Evolutionary conservation across 2,113 vertebrate genomes (phyloP).

Genomic region (Cephalopholis sonnerati): DNA sequence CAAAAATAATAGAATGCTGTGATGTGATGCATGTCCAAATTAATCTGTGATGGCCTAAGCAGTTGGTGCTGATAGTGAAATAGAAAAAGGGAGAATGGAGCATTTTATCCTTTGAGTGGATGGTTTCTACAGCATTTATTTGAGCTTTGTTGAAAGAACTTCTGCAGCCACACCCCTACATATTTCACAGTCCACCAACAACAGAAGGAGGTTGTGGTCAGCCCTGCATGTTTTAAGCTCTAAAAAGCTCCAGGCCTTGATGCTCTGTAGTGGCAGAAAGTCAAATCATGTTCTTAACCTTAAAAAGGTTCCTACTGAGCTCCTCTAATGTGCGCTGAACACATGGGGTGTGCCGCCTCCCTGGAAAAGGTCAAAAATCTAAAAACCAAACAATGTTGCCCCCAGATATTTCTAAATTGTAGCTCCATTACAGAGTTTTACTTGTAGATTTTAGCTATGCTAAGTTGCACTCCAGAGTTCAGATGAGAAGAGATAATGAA

Average conservation of each 20-base stretch:
- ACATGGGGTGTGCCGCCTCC: neutral
- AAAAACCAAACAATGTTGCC: neutral
- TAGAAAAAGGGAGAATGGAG: neutral
- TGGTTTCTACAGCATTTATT: neutral
- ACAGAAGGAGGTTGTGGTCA: neutral
- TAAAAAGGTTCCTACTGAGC: neutral
- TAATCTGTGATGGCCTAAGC: neutral
- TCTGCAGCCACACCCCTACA: neutral
- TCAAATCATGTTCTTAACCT: conserved; percentile 2
- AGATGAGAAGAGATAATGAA: neutral
- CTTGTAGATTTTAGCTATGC: neutral
- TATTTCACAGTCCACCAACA: neutral
- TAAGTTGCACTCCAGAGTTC: neutral
- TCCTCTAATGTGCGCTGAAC: neutral
- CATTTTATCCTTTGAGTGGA: neutral
- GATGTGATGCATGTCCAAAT: neutral
- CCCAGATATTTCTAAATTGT: neutral
- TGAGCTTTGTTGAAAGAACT: neutral
- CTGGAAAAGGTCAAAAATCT: neutral
- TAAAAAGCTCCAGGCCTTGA: neutral
- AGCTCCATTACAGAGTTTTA: neutral
- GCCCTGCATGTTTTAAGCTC: neutral
- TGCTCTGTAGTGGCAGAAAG: neutral
- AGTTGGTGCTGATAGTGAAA: neutral
- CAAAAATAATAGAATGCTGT: too few relatives aligned